Percentiles rank a stretch among this genome's conserved stretches.
phyloP scores from a whole-genome alignment of 2,797 vertebrate species.

The Perodicticus potto region DNA sequence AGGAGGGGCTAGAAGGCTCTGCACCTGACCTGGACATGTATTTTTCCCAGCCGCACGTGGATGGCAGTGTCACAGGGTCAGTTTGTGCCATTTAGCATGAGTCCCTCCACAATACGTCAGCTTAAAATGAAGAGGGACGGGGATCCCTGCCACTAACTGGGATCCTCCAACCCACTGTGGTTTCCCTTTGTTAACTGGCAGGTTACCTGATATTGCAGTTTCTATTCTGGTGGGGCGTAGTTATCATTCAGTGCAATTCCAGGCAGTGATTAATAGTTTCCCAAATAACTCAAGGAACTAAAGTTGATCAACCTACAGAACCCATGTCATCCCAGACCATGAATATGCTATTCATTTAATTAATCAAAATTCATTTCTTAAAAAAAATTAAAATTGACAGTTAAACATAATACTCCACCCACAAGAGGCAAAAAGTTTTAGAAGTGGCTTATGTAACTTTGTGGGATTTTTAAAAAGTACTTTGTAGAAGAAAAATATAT shows the following conservation, averaged over 20 bases:
- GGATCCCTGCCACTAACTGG: background rate
- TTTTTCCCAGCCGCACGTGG: background rate
- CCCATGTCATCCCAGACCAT: background rate
- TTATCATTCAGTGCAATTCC: background rate
- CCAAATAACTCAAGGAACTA: background rate
- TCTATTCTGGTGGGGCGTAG: background rate
- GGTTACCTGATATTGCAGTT: background rate
- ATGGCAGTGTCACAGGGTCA: background rate
- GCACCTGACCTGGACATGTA: background rate
- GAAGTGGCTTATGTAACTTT: background rate
- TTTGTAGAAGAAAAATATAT: background rate
- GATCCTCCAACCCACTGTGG: background rate
- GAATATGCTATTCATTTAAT: background rate
- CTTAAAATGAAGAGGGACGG: background rate
- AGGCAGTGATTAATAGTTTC: background rate
- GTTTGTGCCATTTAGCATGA: background rate
- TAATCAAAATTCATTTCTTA: conserved; percentile 22
- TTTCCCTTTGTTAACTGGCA: background rate
- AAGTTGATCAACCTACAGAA: background rate
- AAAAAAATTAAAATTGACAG: conserved; percentile 36
- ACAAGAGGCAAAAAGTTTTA: background rate
- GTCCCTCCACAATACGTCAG: background rate
- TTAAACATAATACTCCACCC: background rate
- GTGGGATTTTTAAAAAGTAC: background rate
- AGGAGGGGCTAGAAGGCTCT: background rate